These are phyloP conservation scores for Xyrauchen texanus DNA, from an alignment of 2,113 vertebrate species.

Conservation along the genomic window DNA sequence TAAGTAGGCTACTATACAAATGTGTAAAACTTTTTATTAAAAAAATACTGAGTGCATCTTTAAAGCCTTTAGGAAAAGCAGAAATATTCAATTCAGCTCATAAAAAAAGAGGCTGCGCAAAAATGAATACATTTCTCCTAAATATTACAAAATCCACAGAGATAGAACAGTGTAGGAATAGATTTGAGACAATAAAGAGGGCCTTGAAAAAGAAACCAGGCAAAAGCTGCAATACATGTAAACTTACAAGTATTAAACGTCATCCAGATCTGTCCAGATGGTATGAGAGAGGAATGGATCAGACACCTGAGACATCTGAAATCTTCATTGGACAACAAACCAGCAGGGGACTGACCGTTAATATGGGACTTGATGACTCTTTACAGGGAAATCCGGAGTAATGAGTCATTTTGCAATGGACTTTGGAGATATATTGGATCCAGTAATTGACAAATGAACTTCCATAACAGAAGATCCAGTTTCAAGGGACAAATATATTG, in stretches of 20 bases:
- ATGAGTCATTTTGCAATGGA: slow-evolving; percentile 13
- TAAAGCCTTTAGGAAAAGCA: too few species aligned
- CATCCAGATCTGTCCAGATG: slow-evolving; percentile 60
- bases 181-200: too few species aligned
- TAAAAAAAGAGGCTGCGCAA: neutral
- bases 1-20: too few species aligned
- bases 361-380: slow-evolving; percentile 13
- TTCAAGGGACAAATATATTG: slow-evolving; percentile 16
- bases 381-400: neutral
- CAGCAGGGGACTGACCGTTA: slow-evolving; percentile 62
- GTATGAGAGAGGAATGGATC: slow-evolving; percentile 60
- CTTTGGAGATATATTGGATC: slow-evolving; percentile 48
- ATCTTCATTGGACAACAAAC: slow-evolving; percentile 72
- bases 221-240: slow-evolving; percentile 13
- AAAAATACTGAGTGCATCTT: too few species aligned
- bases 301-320: slow-evolving; percentile 69
- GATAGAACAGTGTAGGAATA: slow-evolving; percentile 8
- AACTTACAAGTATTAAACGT: slow-evolving; percentile 75
- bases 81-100: neutral
- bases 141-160: neutral
- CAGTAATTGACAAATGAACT: slow-evolving; percentile 40
- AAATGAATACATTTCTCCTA: neutral
- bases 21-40: too few species aligned
- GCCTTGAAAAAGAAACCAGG: neutral
- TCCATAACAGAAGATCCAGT: neutral